These are phyloP conservation scores for Schizopygopsis pylzovi DNA, from an alignment of 2,797 vertebrate species.

Conservation along the genomic window DNA sequence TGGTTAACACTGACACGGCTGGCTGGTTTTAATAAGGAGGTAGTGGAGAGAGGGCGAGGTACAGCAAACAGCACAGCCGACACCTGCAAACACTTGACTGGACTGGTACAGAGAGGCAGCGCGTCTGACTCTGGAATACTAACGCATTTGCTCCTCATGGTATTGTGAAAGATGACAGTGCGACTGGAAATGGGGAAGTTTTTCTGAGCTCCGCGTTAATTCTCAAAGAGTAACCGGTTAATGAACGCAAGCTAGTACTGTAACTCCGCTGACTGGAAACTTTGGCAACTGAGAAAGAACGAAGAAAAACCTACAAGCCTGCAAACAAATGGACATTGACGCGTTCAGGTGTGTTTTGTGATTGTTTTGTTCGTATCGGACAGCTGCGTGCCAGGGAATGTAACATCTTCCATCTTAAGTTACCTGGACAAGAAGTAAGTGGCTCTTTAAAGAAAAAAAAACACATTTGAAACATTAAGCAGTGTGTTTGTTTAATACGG, in stretches of 20 bases:
- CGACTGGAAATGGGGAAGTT: constrained; percentile 48
- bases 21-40: constrained; percentile 62
- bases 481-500: neutral
- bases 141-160: constrained; percentile 14
- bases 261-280: constrained; percentile 41
- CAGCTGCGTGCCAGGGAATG: constrained; percentile 60
- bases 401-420: constrained; percentile 57
- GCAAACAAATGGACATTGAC: constrained; percentile 51
- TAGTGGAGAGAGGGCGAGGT: constrained; percentile 56
- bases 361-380: constrained; percentile 38
- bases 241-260: constrained; percentile 19
- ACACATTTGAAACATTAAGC: neutral
- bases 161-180: constrained; percentile 20
- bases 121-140: constrained; percentile 41
- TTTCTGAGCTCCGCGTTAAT: constrained; percentile 36
- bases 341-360: constrained; percentile 16
- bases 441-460: neutral
- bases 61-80: constrained; percentile 47
- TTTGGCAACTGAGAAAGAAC: constrained; percentile 50
- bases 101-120: constrained; percentile 35
- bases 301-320: neutral
- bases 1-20: constrained; percentile 65
- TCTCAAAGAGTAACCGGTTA: constrained; percentile 22
- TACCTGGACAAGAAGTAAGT: constrained; percentile 66
- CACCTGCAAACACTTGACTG: constrained; percentile 65